Evolutionary conservation across 2,797 vertebrate species (phyloP).

Genomic region (Arremon aurantiirostris): DNA sequence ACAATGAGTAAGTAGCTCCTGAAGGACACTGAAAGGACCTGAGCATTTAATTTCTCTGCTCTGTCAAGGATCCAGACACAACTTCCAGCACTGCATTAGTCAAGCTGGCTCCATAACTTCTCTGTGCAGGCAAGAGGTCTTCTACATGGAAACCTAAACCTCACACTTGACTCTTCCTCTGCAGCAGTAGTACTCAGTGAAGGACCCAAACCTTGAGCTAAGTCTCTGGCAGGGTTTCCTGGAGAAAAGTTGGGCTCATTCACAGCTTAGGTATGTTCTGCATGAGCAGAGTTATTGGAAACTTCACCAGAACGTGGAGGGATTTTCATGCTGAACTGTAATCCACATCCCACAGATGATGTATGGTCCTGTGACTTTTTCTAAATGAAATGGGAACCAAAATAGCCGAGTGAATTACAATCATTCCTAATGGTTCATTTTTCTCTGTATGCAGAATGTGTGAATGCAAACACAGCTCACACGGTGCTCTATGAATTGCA

Average conservation of each 20-base stretch:
- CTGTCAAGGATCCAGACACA: background rate
- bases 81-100: background rate
- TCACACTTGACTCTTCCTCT: background rate
- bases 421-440: background rate
- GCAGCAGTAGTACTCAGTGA: background rate
- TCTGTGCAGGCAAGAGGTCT: background rate
- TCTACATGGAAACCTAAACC: background rate
- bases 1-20: background rate
- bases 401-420: background rate
- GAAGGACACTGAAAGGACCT: background rate
- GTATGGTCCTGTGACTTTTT: background rate
- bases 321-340: background rate
- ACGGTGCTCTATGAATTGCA: background rate
- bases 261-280: background rate
- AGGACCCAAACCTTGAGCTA: background rate
- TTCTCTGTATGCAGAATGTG: background rate
- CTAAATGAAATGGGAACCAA: background rate
- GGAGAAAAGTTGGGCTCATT: background rate
- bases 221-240: background rate
- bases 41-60: background rate
- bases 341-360: background rate
- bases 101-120: background rate
- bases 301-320: background rate
- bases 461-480: background rate
- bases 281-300: background rate